These are phyloP conservation scores for Daubentonia madagascariensis DNA, from an alignment of 2,113 vertebrate genomes.

Conservation along the genomic window DNA sequence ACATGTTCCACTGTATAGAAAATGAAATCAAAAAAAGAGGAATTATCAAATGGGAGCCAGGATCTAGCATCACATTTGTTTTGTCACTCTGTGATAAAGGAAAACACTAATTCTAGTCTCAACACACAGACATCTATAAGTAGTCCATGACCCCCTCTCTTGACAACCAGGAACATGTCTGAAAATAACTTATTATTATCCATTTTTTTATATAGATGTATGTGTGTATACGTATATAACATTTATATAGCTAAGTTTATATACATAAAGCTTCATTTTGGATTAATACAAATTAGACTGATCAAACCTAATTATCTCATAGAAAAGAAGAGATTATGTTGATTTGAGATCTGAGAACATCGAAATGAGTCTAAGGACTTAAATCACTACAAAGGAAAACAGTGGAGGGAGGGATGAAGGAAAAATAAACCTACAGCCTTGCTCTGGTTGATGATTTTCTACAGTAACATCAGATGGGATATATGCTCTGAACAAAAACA, in stretches of 20 bases:
- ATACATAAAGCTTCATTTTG: not conserved
- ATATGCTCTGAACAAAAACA: not conserved
- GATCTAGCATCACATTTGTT: not conserved
- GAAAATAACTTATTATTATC: not conserved
- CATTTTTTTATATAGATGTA: not conserved
- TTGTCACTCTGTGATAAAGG: not conserved
- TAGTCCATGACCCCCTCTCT: not conserved
- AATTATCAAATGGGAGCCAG: not conserved
- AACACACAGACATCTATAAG: not conserved
- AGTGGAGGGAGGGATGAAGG: accelerated
- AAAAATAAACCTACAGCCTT: not conserved
- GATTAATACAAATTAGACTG: not conserved
- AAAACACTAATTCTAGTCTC: not conserved
- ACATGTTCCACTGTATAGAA: not conserved
- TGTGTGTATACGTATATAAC: not conserved
- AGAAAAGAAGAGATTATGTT: not conserved
- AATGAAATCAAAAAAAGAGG: not conserved
- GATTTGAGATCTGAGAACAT: not conserved
- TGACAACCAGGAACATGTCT: not conserved
- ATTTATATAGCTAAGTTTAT: not conserved
- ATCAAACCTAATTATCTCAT: not conserved
- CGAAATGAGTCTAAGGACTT: not conserved
- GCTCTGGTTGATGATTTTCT: not conserved
- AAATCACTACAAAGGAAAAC: not conserved
- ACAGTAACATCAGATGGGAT: not conserved